Base-by-base conservation (phyloP, 1,140 invertebrate species). In the Conopomorpha cramerella region DNA sequence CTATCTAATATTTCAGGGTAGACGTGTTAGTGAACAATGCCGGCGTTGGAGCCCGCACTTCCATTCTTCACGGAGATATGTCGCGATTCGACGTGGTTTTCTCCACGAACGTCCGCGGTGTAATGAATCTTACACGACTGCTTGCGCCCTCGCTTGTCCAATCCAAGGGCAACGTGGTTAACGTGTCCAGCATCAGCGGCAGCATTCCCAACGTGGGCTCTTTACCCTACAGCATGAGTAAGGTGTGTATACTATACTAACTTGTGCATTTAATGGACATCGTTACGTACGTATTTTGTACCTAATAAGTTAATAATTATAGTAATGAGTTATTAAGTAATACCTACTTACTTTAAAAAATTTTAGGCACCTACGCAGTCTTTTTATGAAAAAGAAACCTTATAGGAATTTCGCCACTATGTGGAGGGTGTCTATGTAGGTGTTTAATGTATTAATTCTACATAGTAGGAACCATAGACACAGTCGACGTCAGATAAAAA, bases 31-130 rank as follows among this genome's bases (percentile, higher is more conserved):
- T 90, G 2, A 90, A 90, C 53, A 86, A 83, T 77, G 88, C 87
- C 35, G 88, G 88, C n/a, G 81, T 86, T 39, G 44, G 80, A 84
- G 36, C 82, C 84, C 35, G 51, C 40, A 92, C 91, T 25, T 78
- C 66, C 13, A 90, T 93, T 50, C 90, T 93, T 68, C 87, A 81
- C 38, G 90, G 89, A 1, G 83, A 78, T 27, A 58, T 94, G 46
- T 84, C 86, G 32, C 86, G 91, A 45, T 93, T 85, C 63, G 91
- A 95, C 46, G 73, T 83, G 39, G 49, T 91, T 1, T 85, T 90
- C 45, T 82, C 85, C 45, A 60, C 82, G 30, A 91, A 91, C 63
- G 84, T 90, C 7, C 77, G 84, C 34, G 77, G 85, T 11, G 57
- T 89, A 3, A 89, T 84, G 60, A 77, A 88, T 32, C 53, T 91